phyloP scores from a whole-genome alignment of 2,888 invertebrate genomes.

The Plemyria rubiginata region DNA sequence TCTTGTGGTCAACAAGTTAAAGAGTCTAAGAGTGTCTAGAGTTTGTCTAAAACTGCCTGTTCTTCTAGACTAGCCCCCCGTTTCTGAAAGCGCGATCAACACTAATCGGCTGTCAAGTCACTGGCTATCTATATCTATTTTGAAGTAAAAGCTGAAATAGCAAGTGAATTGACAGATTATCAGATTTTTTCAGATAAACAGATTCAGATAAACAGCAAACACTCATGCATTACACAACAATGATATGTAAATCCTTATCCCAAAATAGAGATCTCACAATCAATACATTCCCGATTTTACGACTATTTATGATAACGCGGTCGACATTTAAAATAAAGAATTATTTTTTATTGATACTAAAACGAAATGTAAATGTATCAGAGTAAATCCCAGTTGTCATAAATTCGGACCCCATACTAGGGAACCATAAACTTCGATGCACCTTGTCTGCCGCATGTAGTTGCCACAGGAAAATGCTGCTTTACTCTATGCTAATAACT shows the following conservation, averaged over 20 bases:
- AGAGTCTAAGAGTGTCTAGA: too few species aligned
- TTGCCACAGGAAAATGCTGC: background rate
- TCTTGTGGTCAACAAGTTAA: too few species aligned
- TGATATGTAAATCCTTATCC: constrained; percentile 3
- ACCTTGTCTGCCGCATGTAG: constrained; percentile 22
- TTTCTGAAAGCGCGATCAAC: too few species aligned
- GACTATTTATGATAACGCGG: constrained; percentile 39
- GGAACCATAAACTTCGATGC: constrained; percentile 39
- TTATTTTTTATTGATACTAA: constrained; percentile 52
- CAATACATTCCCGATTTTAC: constrained; percentile 27
- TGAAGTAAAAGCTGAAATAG: too few species aligned
- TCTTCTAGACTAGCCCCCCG: too few species aligned
- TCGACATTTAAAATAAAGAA: constrained; percentile 52
- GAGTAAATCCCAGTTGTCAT: constrained; percentile 52
- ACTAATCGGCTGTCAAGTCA: too few species aligned
- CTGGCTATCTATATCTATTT: too few species aligned
- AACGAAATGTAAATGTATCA: constrained; percentile 49
- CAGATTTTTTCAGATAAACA: too few species aligned
- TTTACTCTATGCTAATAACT: background rate
- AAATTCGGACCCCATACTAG: constrained; percentile 51
- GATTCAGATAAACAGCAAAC: too few species aligned
- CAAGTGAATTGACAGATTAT: too few species aligned
- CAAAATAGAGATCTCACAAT: constrained; percentile 19
- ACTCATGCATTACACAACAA: background rate
- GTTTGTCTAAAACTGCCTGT: too few species aligned